Evolutionary conservation across 2,888 invertebrate genomes (phyloP).

Genomic region (Hydrotaea cyrtoneurina): DNA sequence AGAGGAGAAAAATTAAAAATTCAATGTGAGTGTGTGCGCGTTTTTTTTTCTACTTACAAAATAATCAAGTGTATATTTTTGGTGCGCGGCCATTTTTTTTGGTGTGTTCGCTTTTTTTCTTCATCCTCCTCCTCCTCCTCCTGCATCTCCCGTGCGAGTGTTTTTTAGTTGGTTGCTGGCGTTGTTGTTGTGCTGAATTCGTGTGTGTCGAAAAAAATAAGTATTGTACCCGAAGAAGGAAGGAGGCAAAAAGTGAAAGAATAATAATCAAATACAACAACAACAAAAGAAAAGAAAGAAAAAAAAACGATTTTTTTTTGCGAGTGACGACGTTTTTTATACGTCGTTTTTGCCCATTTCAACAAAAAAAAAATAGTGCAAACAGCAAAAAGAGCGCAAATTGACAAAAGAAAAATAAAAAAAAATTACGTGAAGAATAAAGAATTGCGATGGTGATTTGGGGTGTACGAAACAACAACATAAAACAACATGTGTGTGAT

Average conservation of each 20-base stretch:
- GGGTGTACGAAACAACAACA: background rate
- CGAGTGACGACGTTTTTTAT: constrained; percentile 64
- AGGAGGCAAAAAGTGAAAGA: constrained; percentile 65
- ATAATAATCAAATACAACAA: constrained; percentile 57
- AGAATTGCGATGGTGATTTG: background rate
- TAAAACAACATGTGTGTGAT: constrained; percentile 53
- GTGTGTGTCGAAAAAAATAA: constrained; percentile 66
- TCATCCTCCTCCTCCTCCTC: constrained; percentile 54
- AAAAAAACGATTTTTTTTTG: no score
- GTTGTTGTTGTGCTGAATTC: constrained; percentile 34
- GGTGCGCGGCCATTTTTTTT: constrained; percentile 79
- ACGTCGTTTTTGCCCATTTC: constrained; percentile 42
- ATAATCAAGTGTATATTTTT: constrained; percentile 72
- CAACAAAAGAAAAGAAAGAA: constrained; percentile 53
- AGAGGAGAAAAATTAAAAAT: constrained; percentile 20
- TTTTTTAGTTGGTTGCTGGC: constrained; percentile 66
- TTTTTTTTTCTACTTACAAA: constrained; percentile 68
- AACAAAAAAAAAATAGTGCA: constrained; percentile 50
- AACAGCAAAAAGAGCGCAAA: constrained; percentile 67
- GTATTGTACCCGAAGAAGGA: constrained; percentile 55
- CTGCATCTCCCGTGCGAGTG: constrained; percentile 34
- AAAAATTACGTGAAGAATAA: constrained; percentile 40
- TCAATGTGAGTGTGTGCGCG: constrained; percentile 44
- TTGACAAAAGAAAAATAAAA: constrained; percentile 47
- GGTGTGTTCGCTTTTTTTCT: constrained; percentile 53